phyloP scores from a whole-genome alignment of 2,113 vertebrate genomes.

The Nothobranchius furzeri region DNA sequence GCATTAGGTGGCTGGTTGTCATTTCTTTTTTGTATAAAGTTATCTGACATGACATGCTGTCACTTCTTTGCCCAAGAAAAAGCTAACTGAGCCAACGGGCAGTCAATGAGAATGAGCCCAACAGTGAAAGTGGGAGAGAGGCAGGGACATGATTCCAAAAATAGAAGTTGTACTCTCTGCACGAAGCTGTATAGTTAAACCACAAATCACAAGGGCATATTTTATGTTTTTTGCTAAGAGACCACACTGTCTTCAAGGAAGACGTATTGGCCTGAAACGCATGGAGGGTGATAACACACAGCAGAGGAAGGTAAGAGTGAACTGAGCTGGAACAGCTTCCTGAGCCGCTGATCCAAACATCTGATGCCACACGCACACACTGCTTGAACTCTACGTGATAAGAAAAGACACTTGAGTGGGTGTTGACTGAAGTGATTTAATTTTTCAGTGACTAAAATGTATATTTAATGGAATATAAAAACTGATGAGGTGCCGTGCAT shows the following conservation, averaged over 20 bases:
- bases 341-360: slow-evolving; percentile 10
- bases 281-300: slow-evolving; percentile 7
- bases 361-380: not conserved
- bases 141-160: too few species aligned
- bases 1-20: too few species aligned
- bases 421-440: slow-evolving; percentile 11
- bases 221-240: slow-evolving; percentile 35
- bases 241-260: slow-evolving; percentile 28
- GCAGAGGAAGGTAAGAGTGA: slow-evolving; percentile 8
- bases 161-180: too few species aligned
- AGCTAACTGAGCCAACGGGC: not conserved
- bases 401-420: slow-evolving; percentile 19
- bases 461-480: slow-evolving; percentile 18
- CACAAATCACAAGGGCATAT: slow-evolving; percentile 40
- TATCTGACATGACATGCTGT: slow-evolving; percentile 13
- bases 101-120: too few species aligned
- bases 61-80: slow-evolving; percentile 16
- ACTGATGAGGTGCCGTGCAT: slow-evolving; percentile 6
- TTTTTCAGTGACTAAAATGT: slow-evolving; percentile 16
- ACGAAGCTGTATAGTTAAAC: too few species aligned
- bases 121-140: too few species aligned
- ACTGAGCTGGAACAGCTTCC: not conserved
- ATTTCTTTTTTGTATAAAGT: not conserved
- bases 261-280: slow-evolving; percentile 25
- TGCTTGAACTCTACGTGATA: not conserved